phyloP scores from a whole-genome alignment of 2,797 vertebrate genomes.

The Phoxinus dragarum region DNA sequence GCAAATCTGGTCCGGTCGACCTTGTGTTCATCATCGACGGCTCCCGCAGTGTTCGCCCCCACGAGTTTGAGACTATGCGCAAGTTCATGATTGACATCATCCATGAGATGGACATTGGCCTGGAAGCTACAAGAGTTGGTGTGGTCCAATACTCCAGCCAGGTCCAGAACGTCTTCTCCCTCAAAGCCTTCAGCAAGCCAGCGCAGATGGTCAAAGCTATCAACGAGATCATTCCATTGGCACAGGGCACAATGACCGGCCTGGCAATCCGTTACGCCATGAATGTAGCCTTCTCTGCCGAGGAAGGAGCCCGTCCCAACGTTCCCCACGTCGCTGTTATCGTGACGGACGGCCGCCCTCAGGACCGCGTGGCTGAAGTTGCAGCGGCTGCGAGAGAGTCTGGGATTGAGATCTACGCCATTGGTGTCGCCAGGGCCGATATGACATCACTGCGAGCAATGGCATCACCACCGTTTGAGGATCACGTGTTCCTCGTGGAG shows the following conservation, averaged over 20 bases:
- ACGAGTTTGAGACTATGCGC: constrained; percentile 95
- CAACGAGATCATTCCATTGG: constrained; percentile 88
- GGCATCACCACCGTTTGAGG: constrained; percentile 91
- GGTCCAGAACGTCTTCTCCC: constrained; percentile 94
- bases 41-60: constrained; percentile 94
- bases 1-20: constrained; percentile 90
- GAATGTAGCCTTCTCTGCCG: constrained; percentile 86
- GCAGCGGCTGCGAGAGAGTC: constrained; percentile 87
- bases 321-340: constrained; percentile 90
- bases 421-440: constrained; percentile 94
- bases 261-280: constrained; percentile 94
- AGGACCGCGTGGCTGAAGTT: constrained; percentile 94
- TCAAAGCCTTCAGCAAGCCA: constrained; percentile 82
- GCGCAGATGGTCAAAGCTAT: constrained; percentile 89
- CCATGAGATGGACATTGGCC: constrained; percentile 85
- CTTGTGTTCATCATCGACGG: constrained; percentile 97
- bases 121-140: constrained; percentile 86
- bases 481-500: constrained; percentile 96
- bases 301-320: constrained; percentile 87
- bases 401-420: constrained; percentile 93
- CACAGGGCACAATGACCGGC: constrained; percentile 98
- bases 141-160: constrained; percentile 98
- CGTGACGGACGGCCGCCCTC: constrained; percentile 94
- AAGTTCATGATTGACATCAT: constrained; percentile 96
- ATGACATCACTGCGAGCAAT: constrained; percentile 93